These are phyloP conservation scores for Meles meles DNA, from an alignment of 2,113 vertebrate genomes.

Conservation along the genomic window DNA sequence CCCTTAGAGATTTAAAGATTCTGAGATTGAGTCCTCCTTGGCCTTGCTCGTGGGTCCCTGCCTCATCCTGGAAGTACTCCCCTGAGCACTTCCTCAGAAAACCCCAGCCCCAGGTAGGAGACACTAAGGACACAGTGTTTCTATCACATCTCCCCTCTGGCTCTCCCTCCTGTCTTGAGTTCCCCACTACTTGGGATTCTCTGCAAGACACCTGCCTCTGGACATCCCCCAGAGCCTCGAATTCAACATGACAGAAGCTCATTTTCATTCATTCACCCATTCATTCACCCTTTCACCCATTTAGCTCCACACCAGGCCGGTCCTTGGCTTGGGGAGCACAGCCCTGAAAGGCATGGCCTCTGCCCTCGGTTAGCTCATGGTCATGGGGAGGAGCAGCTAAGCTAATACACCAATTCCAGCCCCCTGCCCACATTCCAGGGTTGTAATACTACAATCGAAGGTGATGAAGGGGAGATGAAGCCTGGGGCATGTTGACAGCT, in stretches of 20 bases:
- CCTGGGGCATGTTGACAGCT: neutral
- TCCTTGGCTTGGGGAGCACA: rapidly evolving
- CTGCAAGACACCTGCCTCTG: neutral
- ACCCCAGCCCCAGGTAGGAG: neutral
- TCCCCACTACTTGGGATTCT: neutral
- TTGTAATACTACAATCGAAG: neutral
- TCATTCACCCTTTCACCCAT: neutral
- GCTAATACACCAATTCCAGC: neutral
- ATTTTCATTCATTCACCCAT: neutral
- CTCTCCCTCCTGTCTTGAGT: neutral
- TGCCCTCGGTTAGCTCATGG: neutral
- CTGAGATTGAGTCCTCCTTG: neutral
- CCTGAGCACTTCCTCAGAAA: neutral
- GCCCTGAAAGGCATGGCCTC: neutral
- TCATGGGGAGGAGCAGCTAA: neutral
- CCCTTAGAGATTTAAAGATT: neutral
- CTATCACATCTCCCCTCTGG: neutral
- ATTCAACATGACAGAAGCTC: neutral
- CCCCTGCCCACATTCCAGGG: too few relatives aligned
- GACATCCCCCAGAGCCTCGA: neutral
- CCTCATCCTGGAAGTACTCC: neutral
- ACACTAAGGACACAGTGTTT: neutral
- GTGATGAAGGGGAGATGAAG: neutral
- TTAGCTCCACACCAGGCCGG: neutral
- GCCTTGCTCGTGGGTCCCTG: neutral